Evolutionary conservation across 2,888 invertebrate genomes (phyloP), one percentile per base, ranked within the genome.

Genomic region (Cryptocheilus praepositus): DNA sequence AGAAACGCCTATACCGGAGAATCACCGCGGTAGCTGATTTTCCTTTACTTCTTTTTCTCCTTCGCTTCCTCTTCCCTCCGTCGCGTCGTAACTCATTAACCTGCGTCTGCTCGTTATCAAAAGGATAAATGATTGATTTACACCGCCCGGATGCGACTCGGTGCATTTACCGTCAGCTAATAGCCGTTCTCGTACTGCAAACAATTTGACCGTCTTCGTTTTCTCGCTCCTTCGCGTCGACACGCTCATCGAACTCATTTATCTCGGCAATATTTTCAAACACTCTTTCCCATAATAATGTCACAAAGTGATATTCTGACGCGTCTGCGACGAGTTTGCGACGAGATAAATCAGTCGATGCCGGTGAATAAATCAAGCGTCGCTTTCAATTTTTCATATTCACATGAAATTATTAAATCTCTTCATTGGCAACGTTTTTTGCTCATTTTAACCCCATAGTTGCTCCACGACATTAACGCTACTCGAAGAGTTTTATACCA

Each of bases 61-160:
- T 36, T 11, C 7, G 36, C 36, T 36, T 36, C 36, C 36, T 49
- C 19, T 15, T 19, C n/a, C 49, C 16, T 49, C 49, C n/a, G 46
- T 46, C 46, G 46, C 46, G 19, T n/a, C 49, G 18, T 16, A 15
- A 49, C 49, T 49, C 49, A 49, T 49, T 49, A 49, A 19, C 22
- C 22, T 53, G 5, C 13, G 52, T 1, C 25, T 25, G 21, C 22
- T 25, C 25, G 53, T 49, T 43, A 36, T 43, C 45, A 43, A 7
- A 19, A 18, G 11, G 53, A 63, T 25, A 58, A 46, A 55, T 65
- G 71, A 72, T 62, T 75, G 75, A 75, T 75, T 75, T 75, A 72
- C 71, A 56, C 54, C 22, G 56, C 43, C 58, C 56, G 59, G 44
- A 63, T 57, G 54, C 58, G 53, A 58, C 60, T 51, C 55, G 44